Evolutionary conservation across 2,113 vertebrate genomes (phyloP).

Genomic region (Caloenas nicobarica): DNA sequence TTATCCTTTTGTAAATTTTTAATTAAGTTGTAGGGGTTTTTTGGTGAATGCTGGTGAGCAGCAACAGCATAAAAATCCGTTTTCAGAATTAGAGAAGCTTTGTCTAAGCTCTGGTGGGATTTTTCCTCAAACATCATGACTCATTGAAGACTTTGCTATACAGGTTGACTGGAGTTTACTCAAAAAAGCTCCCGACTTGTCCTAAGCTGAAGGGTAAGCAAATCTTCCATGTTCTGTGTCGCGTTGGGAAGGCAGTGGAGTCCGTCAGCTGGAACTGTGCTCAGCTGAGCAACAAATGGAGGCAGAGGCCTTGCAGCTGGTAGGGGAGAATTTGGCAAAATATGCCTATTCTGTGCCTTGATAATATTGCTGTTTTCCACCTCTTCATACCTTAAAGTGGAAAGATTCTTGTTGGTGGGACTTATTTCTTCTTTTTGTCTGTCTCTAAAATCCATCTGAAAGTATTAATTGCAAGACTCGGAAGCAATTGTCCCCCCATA

Average conservation of each 20-base stretch:
- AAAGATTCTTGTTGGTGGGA: neutral
- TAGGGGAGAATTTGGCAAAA: neutral
- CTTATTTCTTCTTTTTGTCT: neutral
- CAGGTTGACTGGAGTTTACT: neutral
- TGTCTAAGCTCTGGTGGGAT: neutral
- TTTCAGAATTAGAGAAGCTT: neutral
- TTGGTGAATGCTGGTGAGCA: neutral
- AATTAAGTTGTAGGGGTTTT: neutral
- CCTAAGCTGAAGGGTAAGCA: neutral
- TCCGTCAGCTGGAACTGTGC: neutral
- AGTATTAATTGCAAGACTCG: neutral
- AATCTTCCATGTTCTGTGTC: neutral
- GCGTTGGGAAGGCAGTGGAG: neutral
- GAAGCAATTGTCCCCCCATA: rapidly evolving
- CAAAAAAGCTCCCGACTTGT: neutral
- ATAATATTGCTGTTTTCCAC: neutral
- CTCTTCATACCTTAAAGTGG: neutral
- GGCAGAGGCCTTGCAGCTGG: neutral
- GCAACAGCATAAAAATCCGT: neutral
- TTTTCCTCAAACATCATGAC: neutral
- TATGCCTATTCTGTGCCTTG: neutral
- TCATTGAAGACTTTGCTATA: too few species aligned
- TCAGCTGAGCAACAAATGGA: neutral
- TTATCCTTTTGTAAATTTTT: neutral
- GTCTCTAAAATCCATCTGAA: neutral